Base-by-base conservation (phyloP, 2,888 invertebrate genomes). In the Zonitis immaculata region DNA sequence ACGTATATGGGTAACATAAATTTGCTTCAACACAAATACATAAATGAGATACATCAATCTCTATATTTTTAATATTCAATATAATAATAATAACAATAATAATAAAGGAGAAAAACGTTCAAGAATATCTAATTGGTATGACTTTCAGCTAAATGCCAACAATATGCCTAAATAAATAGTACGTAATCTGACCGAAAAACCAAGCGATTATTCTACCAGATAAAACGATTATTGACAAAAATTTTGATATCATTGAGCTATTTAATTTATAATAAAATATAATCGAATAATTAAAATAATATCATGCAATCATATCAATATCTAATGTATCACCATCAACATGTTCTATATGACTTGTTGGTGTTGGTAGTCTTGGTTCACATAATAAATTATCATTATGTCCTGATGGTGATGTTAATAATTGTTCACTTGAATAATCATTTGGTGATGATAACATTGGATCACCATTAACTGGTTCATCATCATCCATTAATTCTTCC, bases 361-460 rank as follows among this genome's bases (percentile, higher is more conserved):
- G 74, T 22, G 79, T 76, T 22, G 79, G 74, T 57, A 75, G 62
- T 57, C 76, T 70, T 14, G 72, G 74, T 57, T 74, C 75, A 47
- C 71, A 82, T 42, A 86, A 72, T 79, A 86, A 82, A 4, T 84
- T 81, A 70, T 87, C 86, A 42, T 81, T 79, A 58, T 82, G 81
- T 11, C 80, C 77, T 4, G 80, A 35, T 75, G 80, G 59, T 75
- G 82, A 73, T 73, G 79, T 62, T 79, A 85, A 81, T 6, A 85
- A 81, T 65, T 84, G 83, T 50, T 82, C 81, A 26, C 49, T 78
- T 51, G 81, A 82, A 2, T 83, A 76, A 9, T 81, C 80, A 64
- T 80, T 79, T 32, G 77, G 77, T 44, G 76, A 79, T 72, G 79
- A 63, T 78, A 86, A 81, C 11, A 86, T 82, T 64, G 85, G 83